Conservation (phyloP, 2,888 invertebrate genomes). For the Crocallis elinguaria region DNA sequence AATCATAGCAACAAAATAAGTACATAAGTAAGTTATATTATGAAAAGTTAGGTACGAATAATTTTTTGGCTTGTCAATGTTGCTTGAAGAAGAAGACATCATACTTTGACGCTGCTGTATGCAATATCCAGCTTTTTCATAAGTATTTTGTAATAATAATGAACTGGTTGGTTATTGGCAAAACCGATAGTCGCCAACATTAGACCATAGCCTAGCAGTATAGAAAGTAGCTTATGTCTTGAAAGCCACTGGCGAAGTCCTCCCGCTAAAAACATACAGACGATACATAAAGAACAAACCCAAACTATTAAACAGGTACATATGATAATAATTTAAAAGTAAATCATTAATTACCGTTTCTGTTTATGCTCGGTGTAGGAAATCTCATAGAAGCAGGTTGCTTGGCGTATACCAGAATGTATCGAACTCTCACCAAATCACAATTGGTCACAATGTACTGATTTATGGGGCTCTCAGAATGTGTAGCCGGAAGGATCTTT, state of each 20-base stretch:
- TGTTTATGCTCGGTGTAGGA: constrained; percentile 58
- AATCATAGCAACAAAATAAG: not conserved
- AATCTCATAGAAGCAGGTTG: constrained; percentile 73
- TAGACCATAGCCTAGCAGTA: constrained; percentile 86
- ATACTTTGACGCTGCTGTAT: constrained; percentile 65
- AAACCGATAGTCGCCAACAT: constrained; percentile 87
- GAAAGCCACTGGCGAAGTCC: constrained; percentile 84
- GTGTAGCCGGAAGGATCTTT: constrained; percentile 48
- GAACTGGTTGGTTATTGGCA: constrained; percentile 86
- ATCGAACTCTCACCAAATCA: constrained; percentile 90
- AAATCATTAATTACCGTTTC: constrained; percentile 61
- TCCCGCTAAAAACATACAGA: constrained; percentile 57
- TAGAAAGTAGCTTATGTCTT: constrained; percentile 85
- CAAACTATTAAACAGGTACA: too few relatives aligned
- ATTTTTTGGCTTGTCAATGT: not conserved
- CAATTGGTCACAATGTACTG: constrained; percentile 91
- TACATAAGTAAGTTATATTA: not conserved
- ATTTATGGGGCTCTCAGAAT: constrained; percentile 81
- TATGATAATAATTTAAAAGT: too few relatives aligned
- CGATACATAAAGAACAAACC: too few relatives aligned
- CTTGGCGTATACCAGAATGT: constrained; percentile 89
- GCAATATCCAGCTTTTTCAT: constrained; percentile 75
- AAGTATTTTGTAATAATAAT: constrained; percentile 86
- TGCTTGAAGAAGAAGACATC: not conserved
- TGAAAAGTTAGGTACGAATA: not conserved